Base-by-base conservation (phyloP, 2,113 vertebrate genomes). In the Bufo bufo region DNA sequence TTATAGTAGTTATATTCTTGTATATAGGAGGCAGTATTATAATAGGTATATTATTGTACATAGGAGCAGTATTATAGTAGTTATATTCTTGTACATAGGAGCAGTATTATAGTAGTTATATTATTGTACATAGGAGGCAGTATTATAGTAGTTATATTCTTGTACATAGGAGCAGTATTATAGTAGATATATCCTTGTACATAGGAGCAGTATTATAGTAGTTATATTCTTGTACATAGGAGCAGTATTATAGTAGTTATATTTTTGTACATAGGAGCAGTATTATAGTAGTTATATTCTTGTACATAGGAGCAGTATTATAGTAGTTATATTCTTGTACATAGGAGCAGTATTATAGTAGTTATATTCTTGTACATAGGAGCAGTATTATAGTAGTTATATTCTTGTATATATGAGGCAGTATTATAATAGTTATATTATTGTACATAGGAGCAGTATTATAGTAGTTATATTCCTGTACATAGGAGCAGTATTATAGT, bases 91-190 rank as follows among this genome's bases (percentile, higher is more conserved):
- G 19, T 10, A 23, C 9, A 63, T 63, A 20, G 61, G 61, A 20
- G 69, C n/a, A 23, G 65, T 69, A 69, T 69, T 69, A 33, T 77
- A 50, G 74, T 77, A 77, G 45, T n/a, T 47, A 77, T 47, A 49
- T 50, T 69, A n/a, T 69, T 69, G 65, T 23, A 69, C 7, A 69
- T 69, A 69, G 65, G 20, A 52, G n/a, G 52, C 33, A 33, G 33
- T 33, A 33, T 33, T 33, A 33, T 33, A 33, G 33, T 33, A 33
- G 33, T 33, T 33, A 33, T 33, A 33, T 33, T n/a, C 33, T 33
- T 33, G 33, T 33, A 33, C 33, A 33, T 33, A 33, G 33, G 33
- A 33, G 33, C 33, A 33, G 33, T 33, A 33, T 33, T 33, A 33
- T 33, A 33, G 33, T 33, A 33, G 33, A n/a, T n/a, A 33, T 33